Evolutionary conservation across 2,888 invertebrate genomes (phyloP).

Genomic region (Drosophila imparisetae): DNA sequence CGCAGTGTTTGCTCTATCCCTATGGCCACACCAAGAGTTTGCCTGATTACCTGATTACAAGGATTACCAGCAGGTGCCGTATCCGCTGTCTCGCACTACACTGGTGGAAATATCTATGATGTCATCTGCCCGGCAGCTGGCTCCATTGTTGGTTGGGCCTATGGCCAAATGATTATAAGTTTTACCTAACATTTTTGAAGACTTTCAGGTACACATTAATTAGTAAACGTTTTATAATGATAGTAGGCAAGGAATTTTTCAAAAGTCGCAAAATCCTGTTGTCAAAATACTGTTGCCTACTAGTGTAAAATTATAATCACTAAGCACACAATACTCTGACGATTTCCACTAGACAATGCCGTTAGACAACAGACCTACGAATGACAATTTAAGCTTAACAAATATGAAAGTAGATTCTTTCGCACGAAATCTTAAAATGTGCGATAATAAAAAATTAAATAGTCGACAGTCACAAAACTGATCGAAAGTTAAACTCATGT

Average conservation of each 20-base stretch:
- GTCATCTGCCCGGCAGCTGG: slow-evolving; percentile 88
- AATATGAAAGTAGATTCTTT: background rate
- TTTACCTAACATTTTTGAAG: background rate
- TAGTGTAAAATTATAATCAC: background rate
- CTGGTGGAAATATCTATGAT: slow-evolving; percentile 87
- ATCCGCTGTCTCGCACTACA: slow-evolving; percentile 85
- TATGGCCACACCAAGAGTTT: slow-evolving; percentile 88
- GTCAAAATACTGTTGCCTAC: background rate
- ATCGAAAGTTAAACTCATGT: background rate
- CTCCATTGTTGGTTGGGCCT: slow-evolving; percentile 90
- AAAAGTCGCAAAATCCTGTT: background rate
- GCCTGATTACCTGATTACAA: slow-evolving; percentile 85
- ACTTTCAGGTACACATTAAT: background rate
- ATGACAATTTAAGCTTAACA: no score
- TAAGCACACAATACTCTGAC: no score
- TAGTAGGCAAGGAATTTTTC: background rate
- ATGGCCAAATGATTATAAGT: slow-evolving; percentile 82
- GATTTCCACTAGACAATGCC: no score
- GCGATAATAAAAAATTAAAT: no score
- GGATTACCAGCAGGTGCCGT: slow-evolving; percentile 85
- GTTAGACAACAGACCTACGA: no score
- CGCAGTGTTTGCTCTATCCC: slow-evolving; percentile 89
- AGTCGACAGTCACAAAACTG: no score
- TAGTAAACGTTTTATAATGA: background rate
- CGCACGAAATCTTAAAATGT: background rate